Percentiles rank a stretch among this genome's conserved stretches.
phyloP scores from a whole-genome alignment of 1,140 invertebrate genomes.

The Wiebesia pumilae region DNA sequence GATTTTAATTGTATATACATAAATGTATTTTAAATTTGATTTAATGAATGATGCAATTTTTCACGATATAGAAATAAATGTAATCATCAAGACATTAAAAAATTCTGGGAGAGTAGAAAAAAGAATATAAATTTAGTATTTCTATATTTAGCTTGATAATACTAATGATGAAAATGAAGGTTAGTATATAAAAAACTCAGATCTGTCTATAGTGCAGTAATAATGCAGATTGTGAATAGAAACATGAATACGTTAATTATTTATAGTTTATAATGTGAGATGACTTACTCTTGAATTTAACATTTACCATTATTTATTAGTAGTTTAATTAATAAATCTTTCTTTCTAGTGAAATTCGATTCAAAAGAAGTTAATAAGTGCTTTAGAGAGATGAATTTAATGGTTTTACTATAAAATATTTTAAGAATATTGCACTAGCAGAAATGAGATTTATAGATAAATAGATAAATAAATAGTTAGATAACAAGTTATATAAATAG shows the following conservation, averaged over 20 bases:
- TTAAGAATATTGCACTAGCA: neutral
- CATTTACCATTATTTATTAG: neutral
- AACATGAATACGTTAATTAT: too few relatives aligned
- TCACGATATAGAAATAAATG: neutral
- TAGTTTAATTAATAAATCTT: neutral
- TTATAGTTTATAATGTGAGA: too few relatives aligned
- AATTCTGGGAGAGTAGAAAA: neutral
- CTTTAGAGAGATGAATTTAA: neutral
- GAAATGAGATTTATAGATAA: neutral
- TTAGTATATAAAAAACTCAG: neutral
- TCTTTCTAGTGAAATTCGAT: neutral
- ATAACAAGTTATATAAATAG: neutral
- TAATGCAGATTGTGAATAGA: neutral
- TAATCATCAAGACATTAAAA: neutral
- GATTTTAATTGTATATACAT: too few relatives aligned
- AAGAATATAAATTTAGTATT: neutral
- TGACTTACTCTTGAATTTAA: neutral
- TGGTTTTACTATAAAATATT: neutral
- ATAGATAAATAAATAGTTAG: neutral
- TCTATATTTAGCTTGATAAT: neutral
- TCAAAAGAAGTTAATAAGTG: neutral
- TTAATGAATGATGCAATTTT: neutral
- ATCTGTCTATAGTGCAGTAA: neutral
- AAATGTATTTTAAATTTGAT: neutral
- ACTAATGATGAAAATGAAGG: neutral